Evolutionary conservation across 2,888 invertebrate species (phyloP).

Genomic region (Drosophila mercatorum): DNA sequence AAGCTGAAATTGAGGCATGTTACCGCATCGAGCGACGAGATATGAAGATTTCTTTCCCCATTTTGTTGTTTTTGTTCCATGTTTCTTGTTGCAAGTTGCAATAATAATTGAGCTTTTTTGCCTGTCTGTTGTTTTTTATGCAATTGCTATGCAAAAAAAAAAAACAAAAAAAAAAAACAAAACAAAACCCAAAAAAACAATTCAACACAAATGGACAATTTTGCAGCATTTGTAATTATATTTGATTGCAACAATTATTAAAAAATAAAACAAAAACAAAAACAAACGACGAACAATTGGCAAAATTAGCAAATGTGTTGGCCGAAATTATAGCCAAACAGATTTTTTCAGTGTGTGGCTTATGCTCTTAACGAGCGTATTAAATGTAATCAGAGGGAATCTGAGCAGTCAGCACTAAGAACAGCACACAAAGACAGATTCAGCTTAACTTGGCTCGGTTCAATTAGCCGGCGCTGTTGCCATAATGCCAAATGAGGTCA

Average conservation of each 20-base stretch:
- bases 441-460: constrained; percentile 38
- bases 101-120: constrained; percentile 70
- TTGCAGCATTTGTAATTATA: constrained; percentile 70
- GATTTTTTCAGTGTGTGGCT: constrained; percentile 12
- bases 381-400: constrained; percentile 39
- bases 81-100: constrained; percentile 60
- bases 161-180: constrained; percentile 47
- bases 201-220: constrained; percentile 68
- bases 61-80: constrained; percentile 8
- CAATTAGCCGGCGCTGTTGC: constrained; percentile 43
- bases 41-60: constrained; percentile 45
- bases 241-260: constrained; percentile 77
- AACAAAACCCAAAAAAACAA: constrained; percentile 46
- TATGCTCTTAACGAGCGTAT: constrained; percentile 49
- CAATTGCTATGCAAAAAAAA: constrained; percentile 71
- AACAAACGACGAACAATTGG: constrained; percentile 35
- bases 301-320: constrained; percentile 42
- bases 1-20: constrained; percentile 69
- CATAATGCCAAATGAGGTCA: constrained; percentile 67
- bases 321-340: constrained; percentile 30
- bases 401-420: constrained; percentile 21
- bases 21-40: constrained; percentile 68
- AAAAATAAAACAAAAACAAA: constrained; percentile 24
- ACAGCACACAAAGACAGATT: constrained; percentile 12
- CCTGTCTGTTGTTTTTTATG: constrained; percentile 50